Evolutionary conservation across 2,888 invertebrate species (phyloP).

Genomic region (Eupeodes luniger): DNA sequence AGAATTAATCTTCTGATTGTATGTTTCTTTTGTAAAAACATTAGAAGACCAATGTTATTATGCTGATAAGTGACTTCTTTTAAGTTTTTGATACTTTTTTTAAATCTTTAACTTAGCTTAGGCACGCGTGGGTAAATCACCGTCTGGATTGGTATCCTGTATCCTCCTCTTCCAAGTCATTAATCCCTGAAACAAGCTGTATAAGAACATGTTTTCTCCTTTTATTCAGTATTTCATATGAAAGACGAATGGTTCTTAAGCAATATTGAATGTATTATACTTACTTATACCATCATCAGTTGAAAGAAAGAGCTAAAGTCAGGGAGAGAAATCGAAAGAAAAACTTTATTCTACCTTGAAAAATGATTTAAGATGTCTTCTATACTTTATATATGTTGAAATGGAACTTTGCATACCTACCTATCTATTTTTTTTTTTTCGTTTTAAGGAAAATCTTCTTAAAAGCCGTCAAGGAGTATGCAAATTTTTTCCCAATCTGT

Average conservation of each 20-base stretch:
- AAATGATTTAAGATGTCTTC: conserved; percentile 71
- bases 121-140: conserved; percentile 69
- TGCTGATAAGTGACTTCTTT: not conserved
- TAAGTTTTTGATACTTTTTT: not conserved
- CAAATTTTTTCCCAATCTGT: conserved; percentile 74
- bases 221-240: conserved; percentile 63
- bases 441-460: conserved; percentile 63
- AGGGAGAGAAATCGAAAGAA: conserved; percentile 60
- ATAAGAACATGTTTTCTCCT: conserved; percentile 51
- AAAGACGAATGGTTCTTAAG: conserved; percentile 71
- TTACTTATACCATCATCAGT: not conserved
- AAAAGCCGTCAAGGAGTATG: conserved; percentile 76
- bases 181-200: conserved; percentile 69
- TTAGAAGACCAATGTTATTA: not conserved
- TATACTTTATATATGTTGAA: not conserved
- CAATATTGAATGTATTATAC: conserved; percentile 71
- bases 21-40: too few relatives aligned
- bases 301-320: not conserved
- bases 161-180: conserved; percentile 65
- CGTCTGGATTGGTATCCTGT: conserved; percentile 61
- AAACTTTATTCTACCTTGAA: conserved; percentile 71
- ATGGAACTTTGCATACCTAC: not conserved
- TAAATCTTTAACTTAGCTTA: conserved; percentile 58
- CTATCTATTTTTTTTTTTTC: conserved; percentile 24
- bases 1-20: too few relatives aligned